These are phyloP conservation scores for Crotalus helleri DNA, from an alignment of 2,113 vertebrate species.

Conservation along the genomic window DNA sequence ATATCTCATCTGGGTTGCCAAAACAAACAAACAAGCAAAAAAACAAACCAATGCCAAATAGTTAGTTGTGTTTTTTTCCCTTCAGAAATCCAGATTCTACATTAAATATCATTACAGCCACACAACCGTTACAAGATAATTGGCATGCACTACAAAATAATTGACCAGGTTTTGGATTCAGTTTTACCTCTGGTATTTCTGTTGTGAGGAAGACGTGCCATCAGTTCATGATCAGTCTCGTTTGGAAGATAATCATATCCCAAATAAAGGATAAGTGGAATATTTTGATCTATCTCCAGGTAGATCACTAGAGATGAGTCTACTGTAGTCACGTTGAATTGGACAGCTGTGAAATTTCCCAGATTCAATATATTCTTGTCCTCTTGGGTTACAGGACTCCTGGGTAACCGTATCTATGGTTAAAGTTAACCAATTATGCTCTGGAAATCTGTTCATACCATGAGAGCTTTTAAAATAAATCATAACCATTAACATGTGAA, in stretches of 20 bases:
- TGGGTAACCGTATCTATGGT: constrained; percentile 83
- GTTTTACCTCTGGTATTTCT: constrained; percentile 71
- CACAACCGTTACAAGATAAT: neutral
- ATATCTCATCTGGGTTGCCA: constrained; percentile 71
- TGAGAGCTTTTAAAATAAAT: neutral
- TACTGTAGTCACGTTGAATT: constrained; percentile 77
- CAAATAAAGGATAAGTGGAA: constrained; percentile 78
- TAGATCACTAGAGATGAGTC: constrained; percentile 82
- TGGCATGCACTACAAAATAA: neutral
- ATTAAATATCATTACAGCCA: neutral
- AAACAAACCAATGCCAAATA: neutral
- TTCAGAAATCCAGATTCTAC: neutral
- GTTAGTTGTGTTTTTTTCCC: neutral
- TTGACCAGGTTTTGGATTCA: neutral
- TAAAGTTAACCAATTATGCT: constrained; percentile 23
- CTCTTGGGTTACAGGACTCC: constrained; percentile 57
- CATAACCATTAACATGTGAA: neutral
- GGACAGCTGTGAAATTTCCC: constrained; percentile 75
- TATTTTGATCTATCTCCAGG: constrained; percentile 75
- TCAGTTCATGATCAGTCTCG: constrained; percentile 72
- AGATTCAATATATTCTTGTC: constrained; percentile 77
- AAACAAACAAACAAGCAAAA: neutral
- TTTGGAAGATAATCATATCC: constrained; percentile 80
- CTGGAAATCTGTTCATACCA: constrained; percentile 7
- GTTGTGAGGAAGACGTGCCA: constrained; percentile 68